Evolutionary conservation across 2,888 invertebrate species (phyloP).

Genomic region (Mesoligia furuncula): DNA sequence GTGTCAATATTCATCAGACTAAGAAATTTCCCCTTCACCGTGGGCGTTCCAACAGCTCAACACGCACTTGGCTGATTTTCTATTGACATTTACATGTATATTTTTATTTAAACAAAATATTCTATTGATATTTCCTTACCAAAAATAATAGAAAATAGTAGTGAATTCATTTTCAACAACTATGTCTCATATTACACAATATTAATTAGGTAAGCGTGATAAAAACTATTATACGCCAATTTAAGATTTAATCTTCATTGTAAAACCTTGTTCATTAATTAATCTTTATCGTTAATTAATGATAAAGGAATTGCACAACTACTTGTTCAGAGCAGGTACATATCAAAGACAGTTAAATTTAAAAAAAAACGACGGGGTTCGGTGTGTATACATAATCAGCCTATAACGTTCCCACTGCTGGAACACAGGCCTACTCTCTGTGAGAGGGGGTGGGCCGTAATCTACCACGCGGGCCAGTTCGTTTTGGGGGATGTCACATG

Average conservation of each 20-base stretch:
- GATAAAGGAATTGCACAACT: background rate
- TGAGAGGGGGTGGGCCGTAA: too few relatives aligned
- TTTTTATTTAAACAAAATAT: too few relatives aligned
- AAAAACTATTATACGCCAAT: conserved; percentile 35
- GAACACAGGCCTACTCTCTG: too few relatives aligned
- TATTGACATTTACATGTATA: too few relatives aligned
- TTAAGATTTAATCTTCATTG: conserved; percentile 40
- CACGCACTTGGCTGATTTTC: background rate
- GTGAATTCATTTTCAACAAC: conserved; percentile 2
- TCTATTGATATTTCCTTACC: conserved; percentile 18
- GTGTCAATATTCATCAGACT: background rate
- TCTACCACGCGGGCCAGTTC: too few relatives aligned
- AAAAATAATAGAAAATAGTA: conserved; percentile 8
- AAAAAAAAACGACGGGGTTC: too few relatives aligned
- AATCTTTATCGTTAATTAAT: conserved; percentile 5
- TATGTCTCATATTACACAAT: background rate
- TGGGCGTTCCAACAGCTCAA: background rate
- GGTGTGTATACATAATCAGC: too few relatives aligned
- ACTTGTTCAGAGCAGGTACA: background rate
- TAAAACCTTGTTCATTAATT: background rate
- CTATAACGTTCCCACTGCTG: too few relatives aligned
- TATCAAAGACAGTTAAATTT: too few relatives aligned
- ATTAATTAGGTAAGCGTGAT: background rate
- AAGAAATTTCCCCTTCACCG: background rate
- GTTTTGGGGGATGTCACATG: too few relatives aligned